Conservation (phyloP, 2,797 vertebrate genomes). For the Knipowitschia caucasica region DNA sequence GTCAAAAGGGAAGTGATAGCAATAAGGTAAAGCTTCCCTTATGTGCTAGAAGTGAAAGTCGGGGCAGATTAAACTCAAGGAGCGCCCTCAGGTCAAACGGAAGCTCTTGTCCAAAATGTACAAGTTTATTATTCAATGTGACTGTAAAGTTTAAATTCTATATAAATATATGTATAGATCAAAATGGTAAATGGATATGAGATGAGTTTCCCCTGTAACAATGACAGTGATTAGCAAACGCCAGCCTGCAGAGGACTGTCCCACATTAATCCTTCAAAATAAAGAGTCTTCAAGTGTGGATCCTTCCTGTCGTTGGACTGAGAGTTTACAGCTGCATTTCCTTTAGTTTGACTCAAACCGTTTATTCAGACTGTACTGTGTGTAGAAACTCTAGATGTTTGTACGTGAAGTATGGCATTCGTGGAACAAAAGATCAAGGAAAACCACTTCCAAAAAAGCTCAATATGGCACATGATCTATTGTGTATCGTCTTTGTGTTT, state of each 20-base stretch:
- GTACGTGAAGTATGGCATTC: conserved; percentile 67
- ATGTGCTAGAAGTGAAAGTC: not conserved
- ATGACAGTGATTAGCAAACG: conserved; percentile 24
- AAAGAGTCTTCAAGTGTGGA: conserved; percentile 22
- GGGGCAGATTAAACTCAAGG: conserved; percentile 40
- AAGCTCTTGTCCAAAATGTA: conserved; percentile 57
- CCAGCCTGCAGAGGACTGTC: conserved; percentile 23
- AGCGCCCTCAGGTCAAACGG: conserved; percentile 44
- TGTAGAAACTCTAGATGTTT: conserved; percentile 71
- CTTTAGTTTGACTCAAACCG: conserved; percentile 57
- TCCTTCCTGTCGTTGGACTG: conserved; percentile 32
- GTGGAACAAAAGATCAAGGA: conserved; percentile 64
- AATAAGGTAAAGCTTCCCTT: conserved; percentile 33
- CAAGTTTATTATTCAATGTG: conserved; percentile 54
- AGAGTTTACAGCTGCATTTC: conserved; percentile 44
- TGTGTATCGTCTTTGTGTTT: conserved; percentile 71
- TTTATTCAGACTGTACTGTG: conserved; percentile 63
- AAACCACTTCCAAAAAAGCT: conserved; percentile 50
- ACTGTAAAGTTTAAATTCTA: conserved; percentile 49
- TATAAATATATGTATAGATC: conserved; percentile 48
- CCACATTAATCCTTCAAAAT: conserved; percentile 14
- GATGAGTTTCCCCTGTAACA: conserved; percentile 22
- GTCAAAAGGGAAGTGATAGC: conserved; percentile 26
- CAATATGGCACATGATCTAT: conserved; percentile 57
- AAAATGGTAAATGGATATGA: conserved; percentile 35